Percentiles rank a stretch among this genome's conserved stretches.
These are phyloP conservation scores for Dipodomys merriami DNA, from an alignment of 2,113 vertebrate species.

Conservation along the genomic window DNA sequence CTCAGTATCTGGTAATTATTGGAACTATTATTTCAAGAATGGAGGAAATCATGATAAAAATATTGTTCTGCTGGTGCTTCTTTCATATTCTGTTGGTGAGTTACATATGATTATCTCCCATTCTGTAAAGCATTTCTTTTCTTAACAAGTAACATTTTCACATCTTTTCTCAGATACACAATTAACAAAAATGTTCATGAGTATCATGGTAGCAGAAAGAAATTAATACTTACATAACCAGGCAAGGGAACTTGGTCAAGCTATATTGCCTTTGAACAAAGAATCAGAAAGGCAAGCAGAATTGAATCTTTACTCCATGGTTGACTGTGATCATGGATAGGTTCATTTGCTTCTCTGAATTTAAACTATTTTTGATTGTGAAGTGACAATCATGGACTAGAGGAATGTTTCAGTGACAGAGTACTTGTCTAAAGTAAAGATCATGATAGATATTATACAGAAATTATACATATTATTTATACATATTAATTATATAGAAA, in stretches of 20 bases:
- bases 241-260: not conserved
- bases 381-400: too few species aligned
- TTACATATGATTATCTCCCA: not conserved
- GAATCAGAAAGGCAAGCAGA: not conserved
- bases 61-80: not conserved
- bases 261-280: not conserved
- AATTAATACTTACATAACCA: not conserved
- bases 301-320: not conserved
- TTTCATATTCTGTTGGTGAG: not conserved
- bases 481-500: not conserved
- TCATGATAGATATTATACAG: not conserved
- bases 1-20: not conserved
- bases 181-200: conserved; percentile 1
- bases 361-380: not conserved
- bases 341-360: not conserved
- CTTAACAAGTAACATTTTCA: not conserved
- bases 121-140: not conserved
- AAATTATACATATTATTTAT: too few species aligned
- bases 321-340: not conserved
- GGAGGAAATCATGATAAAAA: conserved; percentile 14
- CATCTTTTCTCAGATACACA: not conserved
- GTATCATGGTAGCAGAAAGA: not conserved
- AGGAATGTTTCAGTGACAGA: too few species aligned
- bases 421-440: not conserved
- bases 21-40: not conserved